A percentile compares a stretch with the other conserved stretches of the same genome.
Evolutionary conservation across 2,888 invertebrate genomes (phyloP).

Genomic region (Gastracanthus pulcherrimus): DNA sequence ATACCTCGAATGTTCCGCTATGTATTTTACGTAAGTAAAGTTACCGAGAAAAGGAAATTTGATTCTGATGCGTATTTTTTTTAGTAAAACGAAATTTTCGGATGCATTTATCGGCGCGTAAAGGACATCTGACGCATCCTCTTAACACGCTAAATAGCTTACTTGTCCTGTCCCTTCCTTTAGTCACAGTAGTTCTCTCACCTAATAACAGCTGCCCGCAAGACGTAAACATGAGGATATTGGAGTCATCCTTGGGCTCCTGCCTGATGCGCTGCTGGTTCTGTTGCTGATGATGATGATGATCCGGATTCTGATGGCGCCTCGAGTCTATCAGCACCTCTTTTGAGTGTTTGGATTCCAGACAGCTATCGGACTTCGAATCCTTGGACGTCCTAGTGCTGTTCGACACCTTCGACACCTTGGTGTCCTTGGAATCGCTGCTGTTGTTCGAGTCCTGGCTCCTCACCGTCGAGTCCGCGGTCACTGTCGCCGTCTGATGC

Average conservation of each 20-base stretch:
- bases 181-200: no score
- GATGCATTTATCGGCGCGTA: no score
- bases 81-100: no score
- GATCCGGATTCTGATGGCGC: slow-evolving; percentile 59
- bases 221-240: slow-evolving; percentile 72
- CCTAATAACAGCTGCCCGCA: slow-evolving; percentile 74
- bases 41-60: no score
- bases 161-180: no score
- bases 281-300: slow-evolving; percentile 61
- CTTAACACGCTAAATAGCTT: no score
- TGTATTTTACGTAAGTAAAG: no score
- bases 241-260: slow-evolving; percentile 70
- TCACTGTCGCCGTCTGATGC: slow-evolving; percentile 4
- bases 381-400: slow-evolving; percentile 60
- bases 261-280: slow-evolving; percentile 22
- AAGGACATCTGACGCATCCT: no score
- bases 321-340: slow-evolving; percentile 72
- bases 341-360: slow-evolving; percentile 74
- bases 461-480: slow-evolving; percentile 72
- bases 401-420: slow-evolving; percentile 62
- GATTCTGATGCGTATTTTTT: no score
- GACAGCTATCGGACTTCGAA: slow-evolving; percentile 72
- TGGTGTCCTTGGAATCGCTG: slow-evolving; percentile 68
- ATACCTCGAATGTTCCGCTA: no score
- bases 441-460: slow-evolving; percentile 74